Base-by-base conservation (phyloP, 2,888 invertebrate genomes). In the Blastobasis adustella region DNA sequence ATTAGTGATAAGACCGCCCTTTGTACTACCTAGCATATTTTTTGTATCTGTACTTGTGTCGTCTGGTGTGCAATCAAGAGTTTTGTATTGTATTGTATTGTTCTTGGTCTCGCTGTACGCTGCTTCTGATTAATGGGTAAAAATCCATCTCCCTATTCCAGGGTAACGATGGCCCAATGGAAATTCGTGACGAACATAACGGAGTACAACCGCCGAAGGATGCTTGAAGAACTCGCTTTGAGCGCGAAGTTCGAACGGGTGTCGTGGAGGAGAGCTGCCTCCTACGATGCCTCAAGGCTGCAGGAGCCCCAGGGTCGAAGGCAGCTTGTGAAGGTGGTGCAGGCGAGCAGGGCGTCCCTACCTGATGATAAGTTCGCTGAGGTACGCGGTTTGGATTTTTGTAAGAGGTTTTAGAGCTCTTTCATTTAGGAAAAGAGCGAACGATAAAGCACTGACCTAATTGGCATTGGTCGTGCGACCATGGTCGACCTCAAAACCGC, bases 101-200 rank as follows among this genome's bases (percentile, higher is more conserved):
- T n/a, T n/a, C n/a, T n/a, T n/a, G n/a, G n/a, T n/a, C n/a, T n/a
- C n/a, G n/a, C n/a, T n/a, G n/a, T n/a, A n/a, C n/a, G n/a, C 10
- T 10, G 50, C 10, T 8, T 6, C 5, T 7, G 8, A 9, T 36
- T 44, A 23, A 5, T 45, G 6, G 4, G 9, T 8, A 6, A 36
- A 9, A 38, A 8, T 36, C 9, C 4, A 48, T 37, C 10, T 40
- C n/a, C 2, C 41, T 47, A 44, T 65, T 66, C 4, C 73, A 88
- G 91, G 57, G 92, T 94, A 3, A 92, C 91, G 49, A 91, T 90
- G 59, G 91, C 93, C 0, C 93, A 94, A 67, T 95, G 95, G 94
- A 90, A 90, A 52, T 95, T 93, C 68, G 92, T 93, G 6, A 94
- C 94, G 5, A 95, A 95, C 73, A 92, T 94, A 58, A 94, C 94